Conservation (phyloP, 2,113 vertebrate genomes). For the Megalops atlanticus region DNA sequence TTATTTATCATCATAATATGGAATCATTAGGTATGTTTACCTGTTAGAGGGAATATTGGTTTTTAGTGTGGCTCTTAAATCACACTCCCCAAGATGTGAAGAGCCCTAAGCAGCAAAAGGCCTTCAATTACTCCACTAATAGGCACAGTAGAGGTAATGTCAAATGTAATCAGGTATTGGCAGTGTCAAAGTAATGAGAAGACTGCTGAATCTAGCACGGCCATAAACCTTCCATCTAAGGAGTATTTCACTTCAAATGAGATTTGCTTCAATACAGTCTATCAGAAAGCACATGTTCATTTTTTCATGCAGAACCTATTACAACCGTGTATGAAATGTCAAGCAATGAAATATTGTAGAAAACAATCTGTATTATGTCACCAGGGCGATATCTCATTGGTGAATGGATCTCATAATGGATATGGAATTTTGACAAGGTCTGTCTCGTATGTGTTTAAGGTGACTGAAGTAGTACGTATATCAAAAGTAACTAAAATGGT, state of each 20-base stretch:
- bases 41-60: too few relatives aligned
- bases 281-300: neutral
- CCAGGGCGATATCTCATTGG: neutral
- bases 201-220: neutral
- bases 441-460: neutral
- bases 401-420: neutral
- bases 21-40: too few relatives aligned
- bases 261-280: neutral
- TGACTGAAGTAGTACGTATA: too few relatives aligned
- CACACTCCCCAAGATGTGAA: neutral
- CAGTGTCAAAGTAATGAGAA: neutral
- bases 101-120: neutral
- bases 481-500: neutral
- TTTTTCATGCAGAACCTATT: neutral
- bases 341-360: neutral
- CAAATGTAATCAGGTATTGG: neutral
- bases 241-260: neutral
- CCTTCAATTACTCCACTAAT: neutral
- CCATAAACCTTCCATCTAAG: neutral
- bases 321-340: neutral
- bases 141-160: neutral
- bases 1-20: too few relatives aligned
- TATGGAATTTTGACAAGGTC: neutral
- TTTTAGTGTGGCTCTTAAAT: neutral
- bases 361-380: neutral